phyloP scores from a whole-genome alignment of 2,113 vertebrate species.

The Pygathrix nemaeus region DNA sequence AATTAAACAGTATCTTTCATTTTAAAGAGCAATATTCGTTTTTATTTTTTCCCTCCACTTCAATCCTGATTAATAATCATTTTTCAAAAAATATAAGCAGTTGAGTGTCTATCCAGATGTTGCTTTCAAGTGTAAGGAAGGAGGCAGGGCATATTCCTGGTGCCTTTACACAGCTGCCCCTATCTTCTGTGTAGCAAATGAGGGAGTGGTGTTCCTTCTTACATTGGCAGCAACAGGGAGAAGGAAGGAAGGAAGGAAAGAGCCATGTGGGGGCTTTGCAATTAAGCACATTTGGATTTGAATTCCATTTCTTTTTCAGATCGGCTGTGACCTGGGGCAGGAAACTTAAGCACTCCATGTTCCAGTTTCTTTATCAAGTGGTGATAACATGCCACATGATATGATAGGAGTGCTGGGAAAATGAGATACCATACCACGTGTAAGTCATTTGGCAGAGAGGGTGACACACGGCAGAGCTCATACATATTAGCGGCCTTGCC shows the following conservation, averaged over 20 bases:
- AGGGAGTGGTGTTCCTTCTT: not conserved
- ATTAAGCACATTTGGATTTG: not conserved
- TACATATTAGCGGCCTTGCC: rapidly evolving
- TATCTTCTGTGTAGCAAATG: not conserved
- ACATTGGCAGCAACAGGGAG: not conserved
- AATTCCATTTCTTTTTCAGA: not conserved
- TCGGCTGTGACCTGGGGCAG: not conserved
- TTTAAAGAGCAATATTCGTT: not conserved
- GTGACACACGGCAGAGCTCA: not conserved
- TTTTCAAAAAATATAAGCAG: not conserved
- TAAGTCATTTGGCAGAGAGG: not conserved
- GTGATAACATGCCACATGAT: not conserved
- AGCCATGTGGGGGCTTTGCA: rapidly evolving
- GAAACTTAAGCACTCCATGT: rapidly evolving
- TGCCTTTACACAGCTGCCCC: not conserved
- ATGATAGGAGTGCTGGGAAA: not conserved
- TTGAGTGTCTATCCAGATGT: not conserved
- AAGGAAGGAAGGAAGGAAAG: not conserved
- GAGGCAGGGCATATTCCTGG: too few species aligned
- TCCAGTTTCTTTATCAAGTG: not conserved
- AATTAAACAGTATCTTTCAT: not conserved
- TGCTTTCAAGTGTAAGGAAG: not conserved
- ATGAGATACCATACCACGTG: rapidly evolving
- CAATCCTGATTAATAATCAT: not conserved
- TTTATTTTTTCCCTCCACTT: not conserved